phyloP scores from a whole-genome alignment of 2,797 vertebrate genomes.

The Champsocephalus gunnari region DNA sequence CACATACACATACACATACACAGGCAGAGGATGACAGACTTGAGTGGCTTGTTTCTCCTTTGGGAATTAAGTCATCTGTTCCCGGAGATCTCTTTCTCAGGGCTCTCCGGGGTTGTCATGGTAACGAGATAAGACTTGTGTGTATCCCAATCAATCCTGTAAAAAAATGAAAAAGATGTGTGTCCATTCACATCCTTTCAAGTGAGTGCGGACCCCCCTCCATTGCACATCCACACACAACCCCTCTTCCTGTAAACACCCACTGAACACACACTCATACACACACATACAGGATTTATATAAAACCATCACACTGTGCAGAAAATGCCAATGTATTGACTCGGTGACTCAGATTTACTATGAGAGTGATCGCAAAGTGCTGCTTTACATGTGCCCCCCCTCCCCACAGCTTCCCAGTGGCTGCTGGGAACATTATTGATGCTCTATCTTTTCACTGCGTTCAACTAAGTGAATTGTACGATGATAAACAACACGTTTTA shows the following conservation, averaged over 20 bases:
- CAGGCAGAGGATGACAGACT: constrained; percentile 46
- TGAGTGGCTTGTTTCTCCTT: constrained; percentile 43
- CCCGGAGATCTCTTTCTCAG: constrained; percentile 30
- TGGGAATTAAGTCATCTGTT: constrained; percentile 69
- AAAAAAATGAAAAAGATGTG: constrained; percentile 3
- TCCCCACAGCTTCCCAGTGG: constrained; percentile 39
- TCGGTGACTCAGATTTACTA: constrained; percentile 34
- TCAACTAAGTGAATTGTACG: constrained; percentile 1
- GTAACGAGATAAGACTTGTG: constrained; percentile 45
- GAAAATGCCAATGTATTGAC: constrained; percentile 38
- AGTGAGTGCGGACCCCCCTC: neutral
- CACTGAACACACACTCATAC: neutral
- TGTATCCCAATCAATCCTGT: constrained; percentile 57
- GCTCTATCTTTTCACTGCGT: constrained; percentile 1
- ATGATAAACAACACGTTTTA: constrained; percentile 13
- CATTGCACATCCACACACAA: neutral
- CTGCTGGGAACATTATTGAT: constrained; percentile 20
- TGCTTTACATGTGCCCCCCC: constrained; percentile 34
- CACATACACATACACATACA: neutral
- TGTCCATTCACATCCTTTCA: constrained; percentile 33
- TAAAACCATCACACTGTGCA: constrained; percentile 22
- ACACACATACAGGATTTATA: neutral
- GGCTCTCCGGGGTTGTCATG: constrained; percentile 50
- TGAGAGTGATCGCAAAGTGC: constrained; percentile 32
- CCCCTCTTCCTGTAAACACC: neutral